phyloP scores from a whole-genome alignment of 2,888 invertebrate genomes.

The Cenopis cana region DNA sequence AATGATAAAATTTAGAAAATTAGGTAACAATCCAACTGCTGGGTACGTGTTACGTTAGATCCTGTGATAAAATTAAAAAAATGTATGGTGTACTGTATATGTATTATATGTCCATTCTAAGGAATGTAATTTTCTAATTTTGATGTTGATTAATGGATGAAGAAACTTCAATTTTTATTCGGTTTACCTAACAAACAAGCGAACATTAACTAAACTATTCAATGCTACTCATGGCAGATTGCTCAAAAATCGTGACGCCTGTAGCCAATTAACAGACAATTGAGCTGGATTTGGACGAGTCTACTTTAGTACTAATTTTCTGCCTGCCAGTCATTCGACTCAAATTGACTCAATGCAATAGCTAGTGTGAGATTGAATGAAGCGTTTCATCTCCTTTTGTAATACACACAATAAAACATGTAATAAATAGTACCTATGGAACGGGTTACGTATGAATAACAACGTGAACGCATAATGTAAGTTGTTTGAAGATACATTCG shows the following conservation, averaged over 20 bases:
- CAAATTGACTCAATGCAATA: conserved; percentile 34
- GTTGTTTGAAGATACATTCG: neutral
- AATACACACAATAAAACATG: conserved; percentile 52
- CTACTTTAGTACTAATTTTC: conserved; percentile 44
- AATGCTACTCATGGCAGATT: conserved; percentile 29
- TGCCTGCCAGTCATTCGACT: conserved; percentile 41
- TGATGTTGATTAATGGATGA: too few relatives aligned
- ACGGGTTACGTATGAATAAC: conserved; percentile 19
- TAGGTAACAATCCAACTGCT: too few relatives aligned
- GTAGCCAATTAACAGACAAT: conserved; percentile 42
- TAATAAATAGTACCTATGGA: conserved; percentile 48
- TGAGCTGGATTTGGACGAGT: conserved; percentile 40
- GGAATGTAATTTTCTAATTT: too few relatives aligned
- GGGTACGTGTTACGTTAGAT: too few relatives aligned
- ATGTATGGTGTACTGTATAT: too few relatives aligned
- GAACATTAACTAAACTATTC: conserved; percentile 32
- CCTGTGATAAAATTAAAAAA: too few relatives aligned
- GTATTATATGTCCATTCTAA: too few relatives aligned
- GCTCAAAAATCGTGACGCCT: conserved; percentile 43
- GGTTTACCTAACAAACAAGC: conserved; percentile 25
- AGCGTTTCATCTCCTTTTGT: conserved; percentile 61
- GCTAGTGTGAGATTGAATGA: conserved; percentile 53
- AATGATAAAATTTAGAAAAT: too few relatives aligned
- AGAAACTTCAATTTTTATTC: too few relatives aligned
- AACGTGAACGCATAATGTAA: conserved; percentile 1